phyloP scores from a whole-genome alignment of 2,797 vertebrate species.

The Triplophysa bombifrons region DNA sequence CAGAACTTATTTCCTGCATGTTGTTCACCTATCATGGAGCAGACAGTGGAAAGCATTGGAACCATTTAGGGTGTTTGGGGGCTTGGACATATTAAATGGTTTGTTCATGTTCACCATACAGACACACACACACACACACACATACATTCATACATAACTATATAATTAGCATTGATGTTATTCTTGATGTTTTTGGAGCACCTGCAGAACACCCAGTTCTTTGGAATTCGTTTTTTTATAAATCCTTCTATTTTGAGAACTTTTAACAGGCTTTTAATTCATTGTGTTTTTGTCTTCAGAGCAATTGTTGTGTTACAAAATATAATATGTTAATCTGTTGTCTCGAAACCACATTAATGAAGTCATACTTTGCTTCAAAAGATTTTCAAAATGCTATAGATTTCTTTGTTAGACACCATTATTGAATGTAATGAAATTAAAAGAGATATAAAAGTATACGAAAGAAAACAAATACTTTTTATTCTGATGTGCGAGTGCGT shows the following conservation, averaged over 20 bases:
- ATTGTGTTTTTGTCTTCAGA: too few species aligned
- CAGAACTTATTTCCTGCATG: constrained; percentile 52
- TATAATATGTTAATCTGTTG: not conserved
- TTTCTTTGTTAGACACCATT: constrained; percentile 4
- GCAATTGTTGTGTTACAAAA: too few species aligned
- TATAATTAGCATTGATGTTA: not conserved
- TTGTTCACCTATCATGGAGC: constrained; percentile 48
- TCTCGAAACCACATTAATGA: not conserved
- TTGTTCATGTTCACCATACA: not conserved
- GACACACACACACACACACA: not conserved
- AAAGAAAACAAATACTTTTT: constrained; percentile 44
- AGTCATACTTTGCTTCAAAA: not conserved
- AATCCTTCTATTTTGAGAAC: too few species aligned
- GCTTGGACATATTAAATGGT: not conserved
- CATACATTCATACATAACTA: not conserved
- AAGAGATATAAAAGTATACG: constrained; percentile 23
- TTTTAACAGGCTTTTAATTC: too few species aligned
- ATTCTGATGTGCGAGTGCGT: constrained; percentile 40
- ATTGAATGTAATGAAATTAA: constrained; percentile 1
- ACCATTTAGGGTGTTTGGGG: constrained; percentile 20
- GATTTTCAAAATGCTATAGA: constrained; percentile 9
- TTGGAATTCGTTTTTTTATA: too few species aligned
- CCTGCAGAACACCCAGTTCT: not conserved
- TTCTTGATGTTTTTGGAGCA: not conserved
- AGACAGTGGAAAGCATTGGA: constrained; percentile 1